These are phyloP conservation scores for Taxidea taxus DNA, from an alignment of 2,113 vertebrate genomes.

Conservation along the genomic window DNA sequence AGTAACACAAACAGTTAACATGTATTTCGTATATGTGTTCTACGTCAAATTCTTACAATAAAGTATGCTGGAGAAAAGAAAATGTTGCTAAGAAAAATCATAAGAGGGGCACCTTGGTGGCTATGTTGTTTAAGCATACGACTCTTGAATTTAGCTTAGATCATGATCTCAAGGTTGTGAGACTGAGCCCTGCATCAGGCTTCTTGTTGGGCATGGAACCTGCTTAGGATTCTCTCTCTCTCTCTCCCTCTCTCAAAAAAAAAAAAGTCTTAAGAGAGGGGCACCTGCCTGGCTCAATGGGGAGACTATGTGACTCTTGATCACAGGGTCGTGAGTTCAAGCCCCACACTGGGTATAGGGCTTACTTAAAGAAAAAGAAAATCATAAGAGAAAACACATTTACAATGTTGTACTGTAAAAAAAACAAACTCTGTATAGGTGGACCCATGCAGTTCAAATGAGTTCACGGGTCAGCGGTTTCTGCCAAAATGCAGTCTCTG, in stretches of 20 bases:
- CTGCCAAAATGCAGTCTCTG: not conserved
- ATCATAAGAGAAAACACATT: not conserved
- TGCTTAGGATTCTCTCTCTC: too few relatives aligned
- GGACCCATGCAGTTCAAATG: not conserved
- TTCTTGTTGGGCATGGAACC: too few relatives aligned
- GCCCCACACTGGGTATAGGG: not conserved
- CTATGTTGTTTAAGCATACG: too few relatives aligned
- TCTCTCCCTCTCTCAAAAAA: too few relatives aligned
- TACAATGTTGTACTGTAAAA: not conserved
- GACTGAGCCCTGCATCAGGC: too few relatives aligned
- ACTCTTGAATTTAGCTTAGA: too few relatives aligned
- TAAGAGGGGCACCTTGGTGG: not conserved
- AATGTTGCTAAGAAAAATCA: not conserved
- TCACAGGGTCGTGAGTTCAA: not conserved
- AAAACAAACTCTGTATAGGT: not conserved
- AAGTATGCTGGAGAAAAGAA: not conserved
- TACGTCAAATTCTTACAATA: not conserved
- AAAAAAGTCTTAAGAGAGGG: too few relatives aligned
- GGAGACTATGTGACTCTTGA: not conserved
- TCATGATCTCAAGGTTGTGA: too few relatives aligned
- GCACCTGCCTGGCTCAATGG: not conserved
- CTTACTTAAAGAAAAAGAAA: not conserved
- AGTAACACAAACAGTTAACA: not conserved
- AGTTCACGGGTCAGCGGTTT: not conserved
- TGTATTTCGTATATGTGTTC: not conserved